phyloP scores from a whole-genome alignment of 2,888 invertebrate genomes.

The Polietes domitor region DNA sequence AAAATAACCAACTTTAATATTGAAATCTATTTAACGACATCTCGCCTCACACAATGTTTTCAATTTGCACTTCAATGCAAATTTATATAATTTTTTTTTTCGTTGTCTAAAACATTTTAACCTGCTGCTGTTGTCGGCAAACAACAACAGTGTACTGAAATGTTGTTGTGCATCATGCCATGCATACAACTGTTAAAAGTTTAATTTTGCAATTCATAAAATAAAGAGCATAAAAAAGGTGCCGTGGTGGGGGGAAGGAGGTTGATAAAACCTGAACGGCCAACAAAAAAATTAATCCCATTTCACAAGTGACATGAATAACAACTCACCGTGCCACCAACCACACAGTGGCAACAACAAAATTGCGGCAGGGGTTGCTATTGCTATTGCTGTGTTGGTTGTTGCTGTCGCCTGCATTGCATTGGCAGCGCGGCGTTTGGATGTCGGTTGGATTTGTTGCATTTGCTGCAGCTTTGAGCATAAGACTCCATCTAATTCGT shows the following conservation, averaged over 20 bases:
- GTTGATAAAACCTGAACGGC: conserved; percentile 61
- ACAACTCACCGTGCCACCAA: conserved; percentile 32
- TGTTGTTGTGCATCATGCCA: neutral
- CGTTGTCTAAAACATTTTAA: neutral
- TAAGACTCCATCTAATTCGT: conserved; percentile 58
- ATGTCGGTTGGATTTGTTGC: conserved; percentile 25
- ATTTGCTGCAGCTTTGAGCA: conserved; percentile 40
- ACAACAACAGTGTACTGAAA: neutral
- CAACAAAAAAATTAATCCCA: conserved; percentile 21
- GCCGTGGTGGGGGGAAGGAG: conserved; percentile 50
- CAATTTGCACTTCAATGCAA: conserved; percentile 19
- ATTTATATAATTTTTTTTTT: conserved; percentile 23
- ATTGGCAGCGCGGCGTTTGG: neutral
- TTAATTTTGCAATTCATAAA: conserved; percentile 59
- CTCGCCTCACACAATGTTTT: conserved; percentile 32
- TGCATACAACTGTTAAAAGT: conserved; percentile 67
- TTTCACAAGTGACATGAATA: conserved; percentile 48
- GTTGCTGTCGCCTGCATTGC: too few species aligned
- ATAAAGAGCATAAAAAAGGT: conserved; percentile 16
- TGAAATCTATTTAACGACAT: conserved; percentile 27
- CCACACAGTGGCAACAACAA: conserved; percentile 18
- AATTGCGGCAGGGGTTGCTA: neutral
- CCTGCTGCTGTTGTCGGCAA: neutral
- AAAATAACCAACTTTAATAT: conserved; percentile 12
- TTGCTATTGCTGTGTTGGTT: too few species aligned